These are phyloP conservation scores for Trichopria drosophilae DNA, from an alignment of 2,888 invertebrate genomes.

Conservation along the genomic window DNA sequence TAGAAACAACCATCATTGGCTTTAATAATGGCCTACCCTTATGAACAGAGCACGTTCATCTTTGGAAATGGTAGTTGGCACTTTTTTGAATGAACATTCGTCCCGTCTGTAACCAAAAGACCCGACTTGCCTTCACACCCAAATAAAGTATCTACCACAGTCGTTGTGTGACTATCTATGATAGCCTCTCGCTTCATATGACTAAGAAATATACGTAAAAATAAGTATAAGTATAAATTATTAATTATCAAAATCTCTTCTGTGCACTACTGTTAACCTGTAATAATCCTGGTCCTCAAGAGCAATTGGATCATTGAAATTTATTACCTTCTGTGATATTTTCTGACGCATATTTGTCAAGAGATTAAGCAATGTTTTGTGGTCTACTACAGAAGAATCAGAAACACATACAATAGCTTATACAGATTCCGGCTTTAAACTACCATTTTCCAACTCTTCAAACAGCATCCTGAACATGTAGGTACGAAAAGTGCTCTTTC, in stretches of 20 bases:
- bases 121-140: no score
- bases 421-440: background rate
- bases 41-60: no score
- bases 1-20: no score
- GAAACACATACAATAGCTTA: background rate
- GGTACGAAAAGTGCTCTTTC: background rate
- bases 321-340: background rate
- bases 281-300: background rate
- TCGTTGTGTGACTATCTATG: no score
- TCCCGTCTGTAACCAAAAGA: no score
- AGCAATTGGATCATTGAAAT: background rate
- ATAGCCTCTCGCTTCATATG: no score
- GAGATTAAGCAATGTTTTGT: slow-evolving; percentile 1
- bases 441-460: background rate
- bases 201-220: no score
- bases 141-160: no score
- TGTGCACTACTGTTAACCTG: background rate
- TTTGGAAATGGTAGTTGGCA: no score
- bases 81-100: no score
- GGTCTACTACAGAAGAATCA: slow-evolving; percentile 1
- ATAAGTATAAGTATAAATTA: no score
- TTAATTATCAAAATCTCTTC: background rate
- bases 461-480: slow-evolving; percentile 3
- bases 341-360: background rate
- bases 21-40: no score